These are phyloP conservation scores for Athene noctua DNA, from an alignment of 2,113 vertebrate species.

Conservation along the genomic window DNA sequence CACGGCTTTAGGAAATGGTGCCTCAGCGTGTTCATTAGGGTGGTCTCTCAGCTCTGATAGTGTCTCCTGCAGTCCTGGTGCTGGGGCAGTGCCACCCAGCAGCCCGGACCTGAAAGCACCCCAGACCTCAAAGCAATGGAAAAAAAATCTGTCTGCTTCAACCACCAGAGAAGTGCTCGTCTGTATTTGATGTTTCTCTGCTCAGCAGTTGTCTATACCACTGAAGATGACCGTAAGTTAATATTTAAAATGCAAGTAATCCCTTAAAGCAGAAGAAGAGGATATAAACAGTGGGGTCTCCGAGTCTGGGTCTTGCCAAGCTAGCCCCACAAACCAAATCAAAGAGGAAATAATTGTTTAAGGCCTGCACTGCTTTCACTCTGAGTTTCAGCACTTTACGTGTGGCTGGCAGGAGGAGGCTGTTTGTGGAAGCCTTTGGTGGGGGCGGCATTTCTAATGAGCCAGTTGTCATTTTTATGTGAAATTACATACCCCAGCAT, in stretches of 20 bases:
- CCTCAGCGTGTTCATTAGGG: accelerated
- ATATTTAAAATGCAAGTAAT: not conserved
- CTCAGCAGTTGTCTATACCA: not conserved
- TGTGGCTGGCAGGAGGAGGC: not conserved
- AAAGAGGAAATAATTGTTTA: not conserved
- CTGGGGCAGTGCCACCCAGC: not conserved
- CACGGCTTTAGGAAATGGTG: not conserved
- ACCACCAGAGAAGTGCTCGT: accelerated
- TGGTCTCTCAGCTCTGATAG: not conserved
- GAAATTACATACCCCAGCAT: not conserved
- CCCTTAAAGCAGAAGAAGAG: not conserved
- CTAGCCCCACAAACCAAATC: not conserved
- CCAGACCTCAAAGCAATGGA: not conserved
- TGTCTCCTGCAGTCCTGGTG: not conserved
- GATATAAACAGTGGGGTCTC: not conserved
- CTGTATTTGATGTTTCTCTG: not conserved
- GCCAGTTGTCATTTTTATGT: constrained; percentile 7
- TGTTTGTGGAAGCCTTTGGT: not conserved
- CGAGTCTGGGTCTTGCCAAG: not conserved
- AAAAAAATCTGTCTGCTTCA: not conserved
- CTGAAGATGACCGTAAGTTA: not conserved
- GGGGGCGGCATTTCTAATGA: not conserved
- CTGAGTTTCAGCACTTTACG: accelerated
- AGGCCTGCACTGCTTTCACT: not conserved
- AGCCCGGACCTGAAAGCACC: not conserved